phyloP scores from a whole-genome alignment of 2,797 vertebrate genomes.

The Aphelocoma californica region DNA sequence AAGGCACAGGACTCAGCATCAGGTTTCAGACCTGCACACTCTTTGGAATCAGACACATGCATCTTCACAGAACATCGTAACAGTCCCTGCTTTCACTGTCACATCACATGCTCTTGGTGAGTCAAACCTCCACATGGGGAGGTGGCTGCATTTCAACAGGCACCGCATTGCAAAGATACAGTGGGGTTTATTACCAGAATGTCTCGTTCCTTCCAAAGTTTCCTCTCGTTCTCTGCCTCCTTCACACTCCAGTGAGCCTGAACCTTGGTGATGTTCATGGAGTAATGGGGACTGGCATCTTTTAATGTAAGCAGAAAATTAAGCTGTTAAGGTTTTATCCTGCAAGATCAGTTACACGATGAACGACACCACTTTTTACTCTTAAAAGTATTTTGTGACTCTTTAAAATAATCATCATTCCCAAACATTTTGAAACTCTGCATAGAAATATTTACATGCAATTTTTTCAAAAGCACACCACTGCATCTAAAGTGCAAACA shows the following conservation, averaged over 20 bases:
- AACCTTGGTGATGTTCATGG: conserved; percentile 82
- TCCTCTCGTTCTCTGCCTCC: conserved; percentile 86
- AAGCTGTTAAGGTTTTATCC: not conserved
- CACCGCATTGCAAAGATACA: not conserved
- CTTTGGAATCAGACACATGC: not conserved
- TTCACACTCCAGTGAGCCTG: conserved; percentile 82
- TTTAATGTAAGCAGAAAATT: conserved; percentile 37
- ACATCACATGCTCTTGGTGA: not conserved
- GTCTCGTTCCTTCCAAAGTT: conserved; percentile 82
- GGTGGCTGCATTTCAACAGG: not conserved
- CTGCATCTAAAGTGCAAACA: not conserved
- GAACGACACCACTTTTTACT: not conserved
- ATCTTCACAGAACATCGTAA: not conserved
- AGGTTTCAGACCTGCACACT: not conserved
- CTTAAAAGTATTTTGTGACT: not conserved
- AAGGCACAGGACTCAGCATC: not conserved
- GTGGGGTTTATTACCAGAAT: conserved; percentile 61
- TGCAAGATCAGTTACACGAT: not conserved
- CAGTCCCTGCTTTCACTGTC: not conserved
- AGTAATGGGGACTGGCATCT: conserved; percentile 92
- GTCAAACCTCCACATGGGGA: not conserved
- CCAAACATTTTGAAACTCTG: not conserved
- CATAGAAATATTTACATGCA: not conserved
- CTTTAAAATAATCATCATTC: not conserved
- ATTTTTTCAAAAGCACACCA: not conserved